Conservation (phyloP, 2,888 invertebrate species). For the Drosophila incognita region DNA sequence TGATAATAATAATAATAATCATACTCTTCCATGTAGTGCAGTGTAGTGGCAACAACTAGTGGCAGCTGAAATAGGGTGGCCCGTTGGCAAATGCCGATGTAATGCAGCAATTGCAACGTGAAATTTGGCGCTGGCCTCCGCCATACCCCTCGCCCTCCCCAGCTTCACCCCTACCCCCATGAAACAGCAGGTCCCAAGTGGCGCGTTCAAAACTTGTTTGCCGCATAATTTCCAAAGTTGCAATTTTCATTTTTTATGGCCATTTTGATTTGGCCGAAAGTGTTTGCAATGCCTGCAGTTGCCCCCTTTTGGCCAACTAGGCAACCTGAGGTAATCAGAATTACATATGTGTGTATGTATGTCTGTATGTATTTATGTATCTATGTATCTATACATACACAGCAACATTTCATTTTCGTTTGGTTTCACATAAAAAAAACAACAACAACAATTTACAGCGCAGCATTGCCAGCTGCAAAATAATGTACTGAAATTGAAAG, state of each 20-base stretch:
- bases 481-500: constrained; percentile 35
- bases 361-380: neutral
- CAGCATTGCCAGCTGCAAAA: constrained; percentile 27
- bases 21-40: constrained; percentile 38
- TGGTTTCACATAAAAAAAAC: constrained; percentile 8
- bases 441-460: constrained; percentile 8
- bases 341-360: constrained; percentile 27
- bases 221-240: constrained; percentile 73
- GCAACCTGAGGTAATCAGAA: constrained; percentile 64
- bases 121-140: constrained; percentile 30
- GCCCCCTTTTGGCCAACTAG: constrained; percentile 43
- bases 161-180: neutral
- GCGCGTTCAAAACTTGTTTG: constrained; percentile 66
- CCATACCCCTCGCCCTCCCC: too few relatives aligned
- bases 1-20: constrained; percentile 55
- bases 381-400: constrained; percentile 5
- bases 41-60: constrained; percentile 29
- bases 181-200: constrained; percentile 13
- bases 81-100: constrained; percentile 23
- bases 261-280: constrained; percentile 56
- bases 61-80: constrained; percentile 54
- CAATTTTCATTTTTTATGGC: constrained; percentile 69
- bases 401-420: constrained; percentile 42
- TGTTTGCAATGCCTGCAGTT: constrained; percentile 44
- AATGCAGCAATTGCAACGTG: constrained; percentile 39